These are phyloP conservation scores for Pipistrellus pipistrellus DNA, from an alignment of 2,797 vertebrate species.

Conservation along the genomic window DNA sequence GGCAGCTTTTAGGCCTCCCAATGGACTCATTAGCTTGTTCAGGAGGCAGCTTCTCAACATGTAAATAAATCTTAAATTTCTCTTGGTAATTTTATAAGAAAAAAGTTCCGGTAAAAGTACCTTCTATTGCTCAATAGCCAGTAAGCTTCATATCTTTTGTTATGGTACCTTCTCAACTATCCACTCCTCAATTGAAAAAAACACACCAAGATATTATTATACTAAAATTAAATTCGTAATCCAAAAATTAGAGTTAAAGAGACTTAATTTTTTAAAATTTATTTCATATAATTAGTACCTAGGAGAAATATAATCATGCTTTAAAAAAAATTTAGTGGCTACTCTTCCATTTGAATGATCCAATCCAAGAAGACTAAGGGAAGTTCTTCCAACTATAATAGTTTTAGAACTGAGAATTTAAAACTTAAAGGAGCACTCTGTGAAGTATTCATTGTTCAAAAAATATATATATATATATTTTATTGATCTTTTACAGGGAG, in stretches of 20 bases:
- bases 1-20: not conserved
- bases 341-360: conserved; percentile 6
- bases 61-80: not conserved
- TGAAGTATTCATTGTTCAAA: too few species aligned
- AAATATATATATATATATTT: too few species aligned
- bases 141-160: not conserved
- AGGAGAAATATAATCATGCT: not conserved
- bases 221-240: not conserved
- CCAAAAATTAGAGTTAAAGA: not conserved
- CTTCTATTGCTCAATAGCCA: not conserved
- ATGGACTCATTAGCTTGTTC: too few species aligned
- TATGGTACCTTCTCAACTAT: conserved; percentile 49
- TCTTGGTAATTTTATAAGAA: conserved; percentile 50
- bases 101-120: conserved; percentile 15
- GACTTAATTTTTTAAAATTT: not conserved
- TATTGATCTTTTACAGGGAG: too few species aligned
- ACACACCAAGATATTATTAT: not conserved
- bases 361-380: not conserved
- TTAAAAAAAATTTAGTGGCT: not conserved
- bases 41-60: not conserved
- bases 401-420: not conserved
- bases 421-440: not conserved
- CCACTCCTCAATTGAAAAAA: not conserved
- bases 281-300: not conserved
- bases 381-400: not conserved